Evolutionary conservation across 2,888 invertebrate genomes (phyloP).

Genomic region (Cheilosia variabilis): DNA sequence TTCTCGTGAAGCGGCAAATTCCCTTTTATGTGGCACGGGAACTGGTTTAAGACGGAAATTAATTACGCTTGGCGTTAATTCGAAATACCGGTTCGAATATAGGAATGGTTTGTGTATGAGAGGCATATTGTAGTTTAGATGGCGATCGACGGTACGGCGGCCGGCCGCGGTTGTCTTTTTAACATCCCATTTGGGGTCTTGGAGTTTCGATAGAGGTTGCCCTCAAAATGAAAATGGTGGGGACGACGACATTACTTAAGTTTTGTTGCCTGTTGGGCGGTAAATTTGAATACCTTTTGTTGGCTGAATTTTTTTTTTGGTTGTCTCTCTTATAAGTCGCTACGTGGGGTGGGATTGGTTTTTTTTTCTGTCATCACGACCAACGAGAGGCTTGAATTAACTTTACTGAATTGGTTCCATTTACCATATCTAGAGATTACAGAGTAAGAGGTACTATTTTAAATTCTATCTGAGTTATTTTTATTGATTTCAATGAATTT

Average conservation of each 20-base stretch:
- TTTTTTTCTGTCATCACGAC: conserved; percentile 48
- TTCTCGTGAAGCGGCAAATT: conserved; percentile 72
- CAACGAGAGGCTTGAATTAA: conserved; percentile 16
- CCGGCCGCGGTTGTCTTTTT: conserved; percentile 34
- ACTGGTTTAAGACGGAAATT: conserved; percentile 77
- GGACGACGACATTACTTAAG: conserved; percentile 23
- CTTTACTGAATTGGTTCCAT: conserved; percentile 53
- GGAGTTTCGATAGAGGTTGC: conserved; percentile 33
- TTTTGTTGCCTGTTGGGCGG: conserved; percentile 44
- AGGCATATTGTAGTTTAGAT: conserved; percentile 51
- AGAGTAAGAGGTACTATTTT: neutral
- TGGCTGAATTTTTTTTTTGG: conserved; percentile 27
- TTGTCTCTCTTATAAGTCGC: conserved; percentile 4
- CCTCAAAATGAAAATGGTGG: conserved; percentile 9
- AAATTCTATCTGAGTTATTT: conserved; percentile 27
- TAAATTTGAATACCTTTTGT: conserved; percentile 68
- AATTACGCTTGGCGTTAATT: conserved; percentile 77
- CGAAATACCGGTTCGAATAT: conserved; percentile 72
- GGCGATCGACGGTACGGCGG: conserved; percentile 40
- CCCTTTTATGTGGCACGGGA: conserved; percentile 72
- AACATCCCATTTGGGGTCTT: conserved; percentile 62
- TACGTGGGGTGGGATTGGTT: conserved; percentile 46
- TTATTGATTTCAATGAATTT: conserved; percentile 21
- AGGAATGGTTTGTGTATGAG: conserved; percentile 39
- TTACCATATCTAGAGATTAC: conserved; percentile 32